Conservation (phyloP, 2,797 vertebrate genomes). For the Lerista edwardsae region DNA sequence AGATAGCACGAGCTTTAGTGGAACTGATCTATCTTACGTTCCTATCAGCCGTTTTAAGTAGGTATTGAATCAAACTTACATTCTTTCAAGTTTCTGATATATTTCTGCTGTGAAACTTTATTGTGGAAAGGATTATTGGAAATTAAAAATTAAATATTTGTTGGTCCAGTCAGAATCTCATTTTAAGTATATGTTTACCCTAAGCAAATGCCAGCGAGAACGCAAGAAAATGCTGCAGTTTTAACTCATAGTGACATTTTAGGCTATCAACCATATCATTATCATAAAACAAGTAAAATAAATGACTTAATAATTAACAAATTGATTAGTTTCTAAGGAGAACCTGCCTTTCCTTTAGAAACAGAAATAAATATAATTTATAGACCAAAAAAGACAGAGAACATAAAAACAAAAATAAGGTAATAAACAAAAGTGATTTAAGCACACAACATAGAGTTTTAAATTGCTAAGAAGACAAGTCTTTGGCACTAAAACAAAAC, state of each 20-base stretch:
- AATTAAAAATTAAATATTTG: background rate
- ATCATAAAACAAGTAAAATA: background rate
- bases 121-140: background rate
- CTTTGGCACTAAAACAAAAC: background rate
- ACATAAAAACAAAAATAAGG: background rate
- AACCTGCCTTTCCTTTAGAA: background rate
- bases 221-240: background rate
- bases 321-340: constrained; percentile 15
- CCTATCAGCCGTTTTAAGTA: background rate
- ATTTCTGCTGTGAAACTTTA: background rate
- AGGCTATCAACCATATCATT: background rate
- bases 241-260: background rate
- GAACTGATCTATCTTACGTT: background rate
- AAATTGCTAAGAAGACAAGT: background rate
- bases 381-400: background rate
- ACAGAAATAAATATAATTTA: constrained; percentile 1
- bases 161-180: background rate
- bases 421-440: background rate
- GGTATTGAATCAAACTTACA: background rate
- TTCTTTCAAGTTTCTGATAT: background rate
- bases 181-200: background rate
- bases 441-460: background rate
- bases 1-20: background rate
- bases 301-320: constrained; percentile 30
- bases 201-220: background rate